Evolutionary conservation across 1,140 invertebrate species (phyloP), one percentile per base, ranked within the genome.

Genomic region (Paraescarpia echinospica): DNA sequence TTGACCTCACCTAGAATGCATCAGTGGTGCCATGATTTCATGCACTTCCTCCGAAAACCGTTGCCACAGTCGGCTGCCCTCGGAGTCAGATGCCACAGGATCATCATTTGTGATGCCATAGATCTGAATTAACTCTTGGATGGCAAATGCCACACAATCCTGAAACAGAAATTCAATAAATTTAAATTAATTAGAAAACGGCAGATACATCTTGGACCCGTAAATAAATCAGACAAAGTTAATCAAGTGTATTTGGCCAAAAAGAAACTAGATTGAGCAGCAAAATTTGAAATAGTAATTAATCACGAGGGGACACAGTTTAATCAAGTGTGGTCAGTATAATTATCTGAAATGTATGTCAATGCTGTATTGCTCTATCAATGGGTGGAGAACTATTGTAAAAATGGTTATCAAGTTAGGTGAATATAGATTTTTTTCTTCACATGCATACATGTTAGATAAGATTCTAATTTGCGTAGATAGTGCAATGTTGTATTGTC

Each of bases 91-190:
- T 12, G 93, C 93, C 92, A 92, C 92, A 35, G 94, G 93, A 89
- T 93, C 94, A 77, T 94, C 92, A 41, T 91, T 91, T 18, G 92
- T 93, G 14, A 96, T 95, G n/a, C 94, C 94, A 94, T 96, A 96
- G 33, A 96, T 95, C 91, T 95, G 95, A 27, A 97, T 94, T 27
- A 96, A 94, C 94, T 96, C 96, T 94, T 96, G 96, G 77, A 96
- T 94, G n/a, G 96, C 96, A 93, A 95, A 96, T 0, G 96, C 95
- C 34, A 96, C 94, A 93, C 96, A 96, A 93, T 96, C 96, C 95
- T 96, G 92, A 2, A 77, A 90, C 27, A 33, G 34, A 27, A 18
- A 35, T 90, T n/a, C 0, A 90, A 94, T 27, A 92, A 41, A 77
- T 92, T 88, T 48, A 93, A 48, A 59, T 92, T 35, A 33, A 93